A percentile compares a stretch with the other conserved stretches of the same genome.
Conservation (phyloP, 2,797 vertebrate species). For the Liasis olivaceus region DNA sequence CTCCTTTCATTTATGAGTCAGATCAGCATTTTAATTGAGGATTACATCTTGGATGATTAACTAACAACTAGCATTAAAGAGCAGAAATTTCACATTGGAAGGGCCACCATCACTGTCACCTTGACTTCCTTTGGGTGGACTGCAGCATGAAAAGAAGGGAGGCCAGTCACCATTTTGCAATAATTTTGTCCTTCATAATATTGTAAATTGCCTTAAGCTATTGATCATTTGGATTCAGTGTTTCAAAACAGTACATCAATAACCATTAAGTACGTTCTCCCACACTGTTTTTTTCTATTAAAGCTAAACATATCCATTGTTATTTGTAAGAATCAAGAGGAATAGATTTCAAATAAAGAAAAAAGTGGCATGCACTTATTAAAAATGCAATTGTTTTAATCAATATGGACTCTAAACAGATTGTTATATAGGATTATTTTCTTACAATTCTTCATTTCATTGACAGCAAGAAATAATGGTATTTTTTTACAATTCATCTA, state of each 20-base stretch:
- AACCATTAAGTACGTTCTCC: not conserved
- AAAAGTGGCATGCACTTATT: not conserved
- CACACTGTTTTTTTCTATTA: not conserved
- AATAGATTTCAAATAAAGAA: constrained; percentile 9
- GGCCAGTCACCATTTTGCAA: not conserved
- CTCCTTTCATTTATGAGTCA: not conserved
- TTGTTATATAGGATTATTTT: not conserved
- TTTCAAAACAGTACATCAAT: constrained; percentile 6
- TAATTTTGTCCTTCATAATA: not conserved
- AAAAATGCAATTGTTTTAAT: constrained; percentile 35
- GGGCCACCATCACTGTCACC: not conserved
- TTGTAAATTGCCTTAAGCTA: not conserved
- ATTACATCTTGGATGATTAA: not conserved
- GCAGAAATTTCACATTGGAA: not conserved
- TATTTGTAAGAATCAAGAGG: not conserved
- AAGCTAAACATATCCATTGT: accelerated
- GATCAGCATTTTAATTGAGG: not conserved
- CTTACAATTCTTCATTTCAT: constrained; percentile 5
- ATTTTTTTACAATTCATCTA: not conserved
- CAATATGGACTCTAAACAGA: constrained; percentile 11
- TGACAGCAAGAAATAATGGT: not conserved
- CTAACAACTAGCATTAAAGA: not conserved
- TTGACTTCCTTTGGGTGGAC: not conserved
- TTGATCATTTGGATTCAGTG: not conserved
- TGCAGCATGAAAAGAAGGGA: not conserved